phyloP scores from a whole-genome alignment of 1,140 invertebrate species.

The Drosophila arawakana region DNA sequence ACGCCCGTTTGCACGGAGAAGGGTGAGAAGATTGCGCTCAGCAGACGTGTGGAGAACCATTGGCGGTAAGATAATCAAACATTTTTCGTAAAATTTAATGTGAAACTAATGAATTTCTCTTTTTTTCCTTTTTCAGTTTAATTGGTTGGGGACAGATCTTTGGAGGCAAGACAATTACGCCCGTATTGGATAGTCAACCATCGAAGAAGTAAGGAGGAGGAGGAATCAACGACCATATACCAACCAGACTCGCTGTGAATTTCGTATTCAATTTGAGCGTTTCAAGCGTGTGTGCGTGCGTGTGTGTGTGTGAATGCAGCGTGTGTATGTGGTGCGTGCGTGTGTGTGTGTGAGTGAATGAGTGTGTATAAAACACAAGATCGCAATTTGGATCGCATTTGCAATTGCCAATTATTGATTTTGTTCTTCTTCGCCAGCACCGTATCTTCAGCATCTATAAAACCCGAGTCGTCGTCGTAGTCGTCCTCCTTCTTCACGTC shows the following conservation, averaged over 20 bases:
- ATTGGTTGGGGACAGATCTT: conserved; percentile 99
- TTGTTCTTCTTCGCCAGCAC: conserved; percentile 42
- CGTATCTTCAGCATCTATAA: conserved; percentile 34
- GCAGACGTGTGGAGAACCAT: conserved; percentile 99
- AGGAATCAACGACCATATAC: conserved; percentile 15
- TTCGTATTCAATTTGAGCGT: conserved; percentile 43
- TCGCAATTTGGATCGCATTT: conserved; percentile 14
- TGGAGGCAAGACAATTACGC: conserved; percentile 89
- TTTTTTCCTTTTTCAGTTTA: conserved; percentile 86
- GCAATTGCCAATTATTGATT: conserved; percentile 29
- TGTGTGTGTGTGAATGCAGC: conserved; percentile 3
- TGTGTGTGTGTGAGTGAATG: no score
- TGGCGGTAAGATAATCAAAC: conserved; percentile 91
- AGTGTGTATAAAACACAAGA: conserved; percentile 22
- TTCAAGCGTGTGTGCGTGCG: conserved; percentile 39
- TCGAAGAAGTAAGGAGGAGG: conserved; percentile 57
- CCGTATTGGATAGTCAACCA: conserved; percentile 73
- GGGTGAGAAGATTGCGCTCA: conserved; percentile 99
- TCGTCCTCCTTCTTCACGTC: conserved; percentile 57
- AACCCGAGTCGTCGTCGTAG: conserved; percentile 34
- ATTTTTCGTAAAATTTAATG: neutral
- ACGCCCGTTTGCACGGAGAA: conserved; percentile 99
- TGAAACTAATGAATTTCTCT: neutral
- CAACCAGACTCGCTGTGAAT: conserved; percentile 38
- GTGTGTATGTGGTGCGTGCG: no score